Evolutionary conservation across 2,113 vertebrate species (phyloP).

Genomic region (Lipophrys pholis): DNA sequence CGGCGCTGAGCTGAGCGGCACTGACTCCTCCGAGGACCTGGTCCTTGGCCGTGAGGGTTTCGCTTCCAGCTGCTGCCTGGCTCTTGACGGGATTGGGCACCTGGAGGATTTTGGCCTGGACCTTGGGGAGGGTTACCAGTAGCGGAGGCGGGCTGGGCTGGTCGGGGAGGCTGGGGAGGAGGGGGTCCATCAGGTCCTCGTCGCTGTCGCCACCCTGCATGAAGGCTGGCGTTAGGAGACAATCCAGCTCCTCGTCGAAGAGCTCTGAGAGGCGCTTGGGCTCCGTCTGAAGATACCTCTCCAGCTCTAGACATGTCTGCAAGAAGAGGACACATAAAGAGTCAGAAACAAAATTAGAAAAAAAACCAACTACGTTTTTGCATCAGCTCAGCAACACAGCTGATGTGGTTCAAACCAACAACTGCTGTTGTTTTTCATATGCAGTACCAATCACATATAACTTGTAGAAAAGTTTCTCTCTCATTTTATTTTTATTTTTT

Average conservation of each 20-base stretch:
- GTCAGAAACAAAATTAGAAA: slow-evolving; percentile 28
- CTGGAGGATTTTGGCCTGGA: slow-evolving; percentile 85
- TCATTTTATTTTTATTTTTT: no score
- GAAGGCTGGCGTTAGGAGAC: slow-evolving; percentile 89
- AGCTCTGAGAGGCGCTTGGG: slow-evolving; percentile 93
- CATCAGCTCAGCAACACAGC: no score
- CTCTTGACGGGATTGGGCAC: slow-evolving; percentile 81
- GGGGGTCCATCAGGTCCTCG: slow-evolving; percentile 87
- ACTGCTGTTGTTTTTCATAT: no score
- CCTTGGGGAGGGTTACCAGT: slow-evolving; percentile 82
- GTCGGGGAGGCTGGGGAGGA: slow-evolving; percentile 87
- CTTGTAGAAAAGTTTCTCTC: no score
- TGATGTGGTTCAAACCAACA: no score
- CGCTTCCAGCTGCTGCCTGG: slow-evolving; percentile 39
- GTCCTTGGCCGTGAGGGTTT: slow-evolving; percentile 86
- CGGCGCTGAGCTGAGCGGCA: slow-evolving; percentile 94
- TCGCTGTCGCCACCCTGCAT: slow-evolving; percentile 87
- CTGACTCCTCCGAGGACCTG: slow-evolving; percentile 89
- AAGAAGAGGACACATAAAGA: slow-evolving; percentile 43
- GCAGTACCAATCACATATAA: no score
- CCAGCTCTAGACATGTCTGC: slow-evolving; percentile 97
- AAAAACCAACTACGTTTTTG: background rate
- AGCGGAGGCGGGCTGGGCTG: slow-evolving; percentile 86
- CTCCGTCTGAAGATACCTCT: slow-evolving; percentile 97
- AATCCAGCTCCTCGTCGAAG: slow-evolving; percentile 93